Evolutionary conservation across 2,888 invertebrate genomes (phyloP), one percentile per base, ranked within the genome.

Genomic region (Phrixothrix hirtus): DNA sequence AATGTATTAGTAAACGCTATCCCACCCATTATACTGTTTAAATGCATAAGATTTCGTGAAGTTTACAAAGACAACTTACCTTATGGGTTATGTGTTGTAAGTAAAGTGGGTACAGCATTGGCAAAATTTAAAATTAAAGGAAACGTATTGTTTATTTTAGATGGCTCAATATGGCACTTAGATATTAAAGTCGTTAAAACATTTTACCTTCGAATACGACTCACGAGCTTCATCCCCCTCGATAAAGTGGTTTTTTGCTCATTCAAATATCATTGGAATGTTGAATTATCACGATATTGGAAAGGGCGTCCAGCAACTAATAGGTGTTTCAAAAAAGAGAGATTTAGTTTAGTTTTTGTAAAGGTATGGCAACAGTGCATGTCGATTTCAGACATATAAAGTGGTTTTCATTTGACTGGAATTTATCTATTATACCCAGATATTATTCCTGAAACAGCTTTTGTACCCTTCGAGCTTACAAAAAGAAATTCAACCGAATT

Each of bases 121-220:
- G n/a, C 56, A n/a, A 58, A 57, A 43, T 59, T 42, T 35, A 65
- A 60, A 55, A 29, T 57, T 21, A 13, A 34, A 9, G 57, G 55
- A 16, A 14, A 41, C 37, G 44, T 48, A n/a, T 44, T 64, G 16
- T n/a, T n/a, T n/a, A 59, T 63, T 21, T 56, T 61, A 52, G 63
- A 64, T 54, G 61, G 52, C 41, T 63, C 64, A 26, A 48, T 61
- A 38, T 62, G 39, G 39, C 66, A 60, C 48, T 43, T 62, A 10
- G 44, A 44, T 29, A n/a, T n/a, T n/a, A n/a, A n/a, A n/a, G n/a
- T n/a, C n/a, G n/a, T n/a, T n/a, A n/a, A n/a, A n/a, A 57, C 29
- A 67, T 68, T 53, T 53, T 71, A 30, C 69, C 67, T 4, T 64
- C 63, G 32, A 71, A 69, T 37, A 69, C 67, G 0, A 69, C 67